Evolutionary conservation across 2,113 vertebrate species (phyloP).

Genomic region (Melospiza georgiana): DNA sequence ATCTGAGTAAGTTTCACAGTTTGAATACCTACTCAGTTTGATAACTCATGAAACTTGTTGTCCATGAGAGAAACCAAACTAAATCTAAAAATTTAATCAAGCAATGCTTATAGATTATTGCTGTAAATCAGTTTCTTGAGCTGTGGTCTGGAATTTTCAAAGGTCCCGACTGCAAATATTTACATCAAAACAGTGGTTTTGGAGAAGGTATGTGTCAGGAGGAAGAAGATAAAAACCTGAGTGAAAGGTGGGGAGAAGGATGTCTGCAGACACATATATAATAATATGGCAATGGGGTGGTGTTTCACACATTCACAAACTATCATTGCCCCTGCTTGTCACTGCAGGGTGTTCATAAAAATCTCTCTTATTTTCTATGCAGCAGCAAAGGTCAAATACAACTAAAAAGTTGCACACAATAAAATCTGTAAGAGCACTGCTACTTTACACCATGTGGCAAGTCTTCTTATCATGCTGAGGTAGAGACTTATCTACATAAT

Average conservation of each 20-base stretch:
- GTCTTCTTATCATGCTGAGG: neutral
- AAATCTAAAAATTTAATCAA: neutral
- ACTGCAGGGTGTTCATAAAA: neutral
- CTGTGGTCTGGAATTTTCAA: neutral
- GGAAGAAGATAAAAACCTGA: neutral
- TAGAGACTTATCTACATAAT: neutral
- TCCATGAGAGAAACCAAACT: neutral
- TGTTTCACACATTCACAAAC: neutral
- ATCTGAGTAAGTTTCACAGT: neutral
- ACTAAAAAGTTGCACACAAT: neutral
- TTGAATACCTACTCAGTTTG: neutral
- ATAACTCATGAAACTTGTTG: neutral
- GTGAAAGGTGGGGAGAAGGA: neutral
- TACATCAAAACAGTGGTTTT: neutral
- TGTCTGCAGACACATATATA: fast-evolving
- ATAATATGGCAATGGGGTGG: fast-evolving
- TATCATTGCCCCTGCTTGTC: neutral
- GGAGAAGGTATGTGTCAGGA: neutral
- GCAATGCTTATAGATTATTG: neutral
- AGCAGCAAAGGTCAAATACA: neutral
- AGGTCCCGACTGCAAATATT: neutral
- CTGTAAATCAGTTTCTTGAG: neutral
- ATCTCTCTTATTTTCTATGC: neutral
- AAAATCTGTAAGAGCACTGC: neutral
- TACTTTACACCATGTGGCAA: neutral